Percentiles rank a stretch among this genome's conserved stretches.
phyloP scores from a whole-genome alignment of 2,797 vertebrate genomes.

The Ambastaia sidthimunki region DNA sequence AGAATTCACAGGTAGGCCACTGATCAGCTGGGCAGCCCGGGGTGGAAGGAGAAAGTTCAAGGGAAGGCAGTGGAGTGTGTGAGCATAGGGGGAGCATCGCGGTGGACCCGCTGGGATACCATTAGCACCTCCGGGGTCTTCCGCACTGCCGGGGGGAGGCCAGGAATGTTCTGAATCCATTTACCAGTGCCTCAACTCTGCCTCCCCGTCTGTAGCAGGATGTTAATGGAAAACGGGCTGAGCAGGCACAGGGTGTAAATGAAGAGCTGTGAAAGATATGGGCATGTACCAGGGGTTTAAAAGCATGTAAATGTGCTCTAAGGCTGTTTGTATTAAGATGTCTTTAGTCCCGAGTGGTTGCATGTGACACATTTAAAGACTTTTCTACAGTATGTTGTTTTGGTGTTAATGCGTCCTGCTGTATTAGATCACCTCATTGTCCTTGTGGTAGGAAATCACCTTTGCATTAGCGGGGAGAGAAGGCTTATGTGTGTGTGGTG shows the following conservation, averaged over 20 bases:
- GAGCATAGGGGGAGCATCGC: constrained; percentile 4
- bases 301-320: neutral
- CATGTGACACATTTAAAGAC: constrained; percentile 16
- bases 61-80: constrained; percentile 38
- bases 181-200: constrained; percentile 40
- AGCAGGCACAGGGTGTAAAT: constrained; percentile 36
- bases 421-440: constrained; percentile 33
- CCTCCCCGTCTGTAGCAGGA: constrained; percentile 33
- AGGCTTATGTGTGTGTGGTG: neutral
- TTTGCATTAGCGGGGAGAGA: neutral
- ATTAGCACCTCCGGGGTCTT: constrained; percentile 59
- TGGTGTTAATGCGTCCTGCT: constrained; percentile 23
- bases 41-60: constrained; percentile 11
- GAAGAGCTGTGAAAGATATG: constrained; percentile 34
- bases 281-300: constrained; percentile 27
- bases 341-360: neutral
- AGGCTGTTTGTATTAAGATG: constrained; percentile 16
- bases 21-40: neutral
- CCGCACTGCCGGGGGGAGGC: constrained; percentile 43
- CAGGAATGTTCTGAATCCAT: constrained; percentile 53
- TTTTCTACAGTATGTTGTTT: constrained; percentile 8
- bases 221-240: constrained; percentile 44
- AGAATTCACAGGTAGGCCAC: constrained; percentile 29
- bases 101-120: constrained; percentile 54
- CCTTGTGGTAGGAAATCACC: constrained; percentile 16